These are phyloP conservation scores for Laodelphax striatellus DNA, from an alignment of 1,140 invertebrate genomes.

Conservation along the genomic window DNA sequence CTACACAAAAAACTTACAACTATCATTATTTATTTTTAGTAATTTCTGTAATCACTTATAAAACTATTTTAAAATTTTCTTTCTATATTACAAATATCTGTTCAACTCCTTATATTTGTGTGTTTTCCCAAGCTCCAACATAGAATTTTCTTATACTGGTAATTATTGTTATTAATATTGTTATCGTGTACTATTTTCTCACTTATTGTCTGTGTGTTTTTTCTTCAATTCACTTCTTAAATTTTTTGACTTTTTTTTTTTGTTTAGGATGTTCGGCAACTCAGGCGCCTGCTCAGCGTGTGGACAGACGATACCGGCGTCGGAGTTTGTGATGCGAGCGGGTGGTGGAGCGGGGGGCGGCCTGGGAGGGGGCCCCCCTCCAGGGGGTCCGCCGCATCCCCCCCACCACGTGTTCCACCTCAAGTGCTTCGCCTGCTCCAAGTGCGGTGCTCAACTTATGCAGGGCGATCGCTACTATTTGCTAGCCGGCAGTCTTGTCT, in stretches of 20 bases:
- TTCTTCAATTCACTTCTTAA: background rate
- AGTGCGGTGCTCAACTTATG: constrained; percentile 73
- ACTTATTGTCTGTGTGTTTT: too few relatives aligned
- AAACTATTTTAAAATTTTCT: too few relatives aligned
- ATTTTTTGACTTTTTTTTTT: constrained; percentile 18
- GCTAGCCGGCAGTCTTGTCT: constrained; percentile 69
- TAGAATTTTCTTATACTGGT: too few relatives aligned
- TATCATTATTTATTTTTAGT: too few relatives aligned
- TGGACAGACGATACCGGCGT: constrained; percentile 78
- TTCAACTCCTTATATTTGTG: too few relatives aligned
- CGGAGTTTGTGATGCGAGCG: constrained; percentile 82
- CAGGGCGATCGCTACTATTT: constrained; percentile 83
- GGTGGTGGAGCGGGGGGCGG: constrained; percentile 23
- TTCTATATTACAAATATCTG: too few relatives aligned
- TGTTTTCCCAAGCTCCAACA: too few relatives aligned
- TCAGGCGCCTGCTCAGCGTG: constrained; percentile 78
- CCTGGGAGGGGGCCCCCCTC: constrained; percentile 25
- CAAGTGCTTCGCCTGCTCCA: constrained; percentile 88
- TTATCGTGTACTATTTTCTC: too few relatives aligned
- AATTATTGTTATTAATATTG: too few relatives aligned
- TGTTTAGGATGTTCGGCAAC: constrained; percentile 74
- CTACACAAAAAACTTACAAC: too few relatives aligned
- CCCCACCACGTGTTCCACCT: constrained; percentile 71
- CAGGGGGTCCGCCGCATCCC: constrained; percentile 26
- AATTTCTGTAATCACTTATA: too few relatives aligned